Evolutionary conservation across 37 sponge, comb jelly and placozoan genomes (phyloP).

Genomic region (Aphrocallistes beatrix): DNA sequence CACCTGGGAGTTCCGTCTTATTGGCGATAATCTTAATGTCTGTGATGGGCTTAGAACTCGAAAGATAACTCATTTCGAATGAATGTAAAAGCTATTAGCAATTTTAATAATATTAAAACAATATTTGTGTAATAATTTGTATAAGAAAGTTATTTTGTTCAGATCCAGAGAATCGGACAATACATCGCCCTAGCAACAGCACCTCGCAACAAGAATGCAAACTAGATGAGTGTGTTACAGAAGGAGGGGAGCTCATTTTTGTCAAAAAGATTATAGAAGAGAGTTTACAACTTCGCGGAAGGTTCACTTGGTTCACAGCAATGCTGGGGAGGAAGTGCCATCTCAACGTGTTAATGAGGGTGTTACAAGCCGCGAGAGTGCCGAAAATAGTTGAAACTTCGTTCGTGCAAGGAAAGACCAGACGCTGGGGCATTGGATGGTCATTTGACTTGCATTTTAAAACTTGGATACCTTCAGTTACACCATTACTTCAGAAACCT

Average conservation of each 20-base stretch:
- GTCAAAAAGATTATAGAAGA: slow-evolving; percentile 64
- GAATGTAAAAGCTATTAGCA: neutral
- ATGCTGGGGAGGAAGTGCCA: slow-evolving; percentile 86
- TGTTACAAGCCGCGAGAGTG: slow-evolving; percentile 17
- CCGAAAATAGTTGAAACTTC: slow-evolving; percentile 43
- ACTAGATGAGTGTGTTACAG: slow-evolving; percentile 44
- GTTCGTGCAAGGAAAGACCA: slow-evolving; percentile 80
- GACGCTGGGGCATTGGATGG: slow-evolving; percentile 91
- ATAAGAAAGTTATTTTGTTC: neutral
- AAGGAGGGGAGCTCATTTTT: slow-evolving; percentile 90
- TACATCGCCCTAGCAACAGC: slow-evolving; percentile 5
- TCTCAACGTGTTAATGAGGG: neutral
- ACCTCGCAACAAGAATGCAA: neutral
- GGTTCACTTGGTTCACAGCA: slow-evolving; percentile 80
- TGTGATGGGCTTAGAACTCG: neutral
- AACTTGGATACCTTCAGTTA: neutral
- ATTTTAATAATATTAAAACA: neutral
- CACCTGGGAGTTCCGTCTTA: neutral
- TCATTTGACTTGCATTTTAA: slow-evolving; percentile 33
- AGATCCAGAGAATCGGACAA: neutral
- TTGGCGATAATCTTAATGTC: neutral
- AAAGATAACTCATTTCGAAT: neutral
- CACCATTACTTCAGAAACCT: neutral
- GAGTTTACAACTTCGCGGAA: slow-evolving; percentile 43
- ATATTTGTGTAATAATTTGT: neutral